Conservation (phyloP, 2,797 vertebrate genomes). For the Streptopelia turtur region DNA sequence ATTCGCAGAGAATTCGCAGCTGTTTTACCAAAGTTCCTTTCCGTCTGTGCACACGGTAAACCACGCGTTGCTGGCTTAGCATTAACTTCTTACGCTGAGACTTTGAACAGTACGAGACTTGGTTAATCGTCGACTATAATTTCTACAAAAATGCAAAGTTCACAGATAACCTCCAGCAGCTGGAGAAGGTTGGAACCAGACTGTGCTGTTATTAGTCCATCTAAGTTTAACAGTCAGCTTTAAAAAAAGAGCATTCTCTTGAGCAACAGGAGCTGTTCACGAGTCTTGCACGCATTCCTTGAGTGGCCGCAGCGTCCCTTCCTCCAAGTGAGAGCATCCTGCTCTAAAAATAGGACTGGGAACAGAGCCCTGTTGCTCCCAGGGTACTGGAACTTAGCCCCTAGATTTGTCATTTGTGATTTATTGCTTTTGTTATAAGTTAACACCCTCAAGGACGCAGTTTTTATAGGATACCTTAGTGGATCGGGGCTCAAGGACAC, state of each 20-base stretch:
- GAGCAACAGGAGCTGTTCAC: not conserved
- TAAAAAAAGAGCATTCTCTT: not conserved
- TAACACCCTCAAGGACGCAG: rapidly evolving
- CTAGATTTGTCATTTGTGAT: not conserved
- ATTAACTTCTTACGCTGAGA: not conserved
- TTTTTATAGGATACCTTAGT: not conserved
- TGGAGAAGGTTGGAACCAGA: not conserved
- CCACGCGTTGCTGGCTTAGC: not conserved
- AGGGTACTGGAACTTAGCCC: not conserved
- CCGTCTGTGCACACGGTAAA: rapidly evolving
- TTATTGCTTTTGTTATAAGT: rapidly evolving
- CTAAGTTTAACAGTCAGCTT: not conserved
- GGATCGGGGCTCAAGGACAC: not conserved
- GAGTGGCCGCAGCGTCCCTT: not conserved
- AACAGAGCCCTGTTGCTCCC: not conserved
- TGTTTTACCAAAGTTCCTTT: rapidly evolving
- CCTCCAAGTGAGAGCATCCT: not conserved
- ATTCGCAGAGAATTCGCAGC: rapidly evolving
- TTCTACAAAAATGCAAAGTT: constrained; percentile 11
- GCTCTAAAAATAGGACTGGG: not conserved
- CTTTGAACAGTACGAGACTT: not conserved
- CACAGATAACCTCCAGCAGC: not conserved
- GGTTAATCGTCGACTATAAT: constrained; percentile 35
- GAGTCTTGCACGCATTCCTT: not conserved
- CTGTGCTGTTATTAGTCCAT: not conserved